phyloP scores from a whole-genome alignment of 1,140 invertebrate genomes.

The Stegodyphus mimosarum region DNA sequence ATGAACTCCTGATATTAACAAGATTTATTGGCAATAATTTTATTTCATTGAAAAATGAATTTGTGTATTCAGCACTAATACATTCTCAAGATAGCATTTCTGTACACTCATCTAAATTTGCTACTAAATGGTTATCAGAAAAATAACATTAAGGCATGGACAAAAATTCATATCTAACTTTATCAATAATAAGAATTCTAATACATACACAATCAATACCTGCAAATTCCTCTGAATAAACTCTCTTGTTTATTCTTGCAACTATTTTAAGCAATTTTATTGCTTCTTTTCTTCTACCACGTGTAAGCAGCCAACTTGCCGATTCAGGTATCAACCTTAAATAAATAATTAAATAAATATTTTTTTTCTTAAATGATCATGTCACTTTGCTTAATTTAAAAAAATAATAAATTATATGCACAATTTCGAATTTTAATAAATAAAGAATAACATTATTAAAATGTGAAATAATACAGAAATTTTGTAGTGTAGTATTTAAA shows the following conservation, averaged over 20 bases:
- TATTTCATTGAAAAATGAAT: background rate
- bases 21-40: background rate
- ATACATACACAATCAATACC: background rate
- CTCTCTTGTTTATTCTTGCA: slow-evolving; percentile 66
- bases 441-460: no score
- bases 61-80: no score
- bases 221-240: slow-evolving; percentile 62
- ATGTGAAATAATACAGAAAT: no score
- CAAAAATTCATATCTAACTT: background rate
- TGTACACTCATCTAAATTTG: no score
- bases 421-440: no score
- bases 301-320: slow-evolving; percentile 70
- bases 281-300: slow-evolving; percentile 67
- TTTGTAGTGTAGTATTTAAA: no score
- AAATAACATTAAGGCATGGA: no score
- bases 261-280: slow-evolving; percentile 66
- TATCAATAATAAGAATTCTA: background rate
- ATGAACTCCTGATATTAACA: background rate
- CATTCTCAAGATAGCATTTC: no score
- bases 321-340: slow-evolving; percentile 70
- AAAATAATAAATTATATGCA: background rate
- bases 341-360: background rate
- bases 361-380: background rate
- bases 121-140: no score
- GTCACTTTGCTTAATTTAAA: background rate